Base-by-base conservation (phyloP, 2,888 invertebrate species). In the Pterostichus niger region DNA sequence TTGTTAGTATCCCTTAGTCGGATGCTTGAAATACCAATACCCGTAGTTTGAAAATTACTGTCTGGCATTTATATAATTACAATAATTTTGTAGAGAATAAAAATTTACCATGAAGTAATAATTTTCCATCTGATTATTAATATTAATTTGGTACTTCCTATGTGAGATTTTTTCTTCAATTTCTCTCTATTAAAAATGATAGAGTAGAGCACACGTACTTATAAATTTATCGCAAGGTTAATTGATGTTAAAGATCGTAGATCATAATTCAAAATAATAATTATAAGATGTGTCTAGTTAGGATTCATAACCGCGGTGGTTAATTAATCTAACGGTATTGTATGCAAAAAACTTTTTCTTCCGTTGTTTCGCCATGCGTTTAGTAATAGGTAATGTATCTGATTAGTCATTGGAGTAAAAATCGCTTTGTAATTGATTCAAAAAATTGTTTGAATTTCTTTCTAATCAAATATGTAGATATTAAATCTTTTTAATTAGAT, bases 281-380 rank as follows among this genome's bases (percentile, higher is more conserved):
- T n/a, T 31, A 13, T 64, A 64, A 35, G 64, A 64, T 64, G 64
- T 64, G 33, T 17, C 59, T 59, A 24, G 24, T 6, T 59, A 31
- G 5, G 31, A 68, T 68, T 68, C 17, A 15, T 49, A 71, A 44
- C 71, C 15, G 40, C 46, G 24, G 49, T 71, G 44, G 71, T 71
- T 71, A 44, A 71, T 71, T 71, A 71, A 71, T 44, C 17, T 71
- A 71, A 71, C 71, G 71, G 71, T 44, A 71, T 44, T n/a, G 9
- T 44, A 15, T 71, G 71, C 49, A 71, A 71, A 71, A 46, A 71
- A 71, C 10, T 2, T 10, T 71, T 49, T 24, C 17, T 44, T 46
- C 44, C n/a, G 13, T 71, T 71, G 71, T 71, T 24, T 71, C 13
- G 0, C 46, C 17, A 11, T 46, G 44, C 17, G 33, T 35, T 35